Base-by-base conservation (phyloP, 2,888 invertebrate genomes). In the Cecidostiba fungosa region DNA sequence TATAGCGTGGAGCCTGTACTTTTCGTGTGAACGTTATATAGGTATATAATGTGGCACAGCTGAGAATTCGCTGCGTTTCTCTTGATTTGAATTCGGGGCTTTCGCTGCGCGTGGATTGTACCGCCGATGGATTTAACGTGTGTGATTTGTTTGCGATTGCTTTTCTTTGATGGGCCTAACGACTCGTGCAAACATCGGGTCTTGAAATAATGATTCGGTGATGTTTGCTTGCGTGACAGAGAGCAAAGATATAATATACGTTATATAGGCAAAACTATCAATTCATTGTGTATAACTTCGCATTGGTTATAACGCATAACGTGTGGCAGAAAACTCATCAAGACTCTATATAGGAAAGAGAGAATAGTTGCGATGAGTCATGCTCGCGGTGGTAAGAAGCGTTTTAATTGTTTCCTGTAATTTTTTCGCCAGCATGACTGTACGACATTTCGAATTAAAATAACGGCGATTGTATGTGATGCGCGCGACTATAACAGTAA, bases 361-460 rank as follows among this genome's bases (percentile, higher is more conserved):
- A 72, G 39, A 54, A 80, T 72, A 72, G 80, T 72, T 19, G 29
- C 59, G 74, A 66, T 82, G 82, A 82, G n/a, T 82, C 82, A 82
- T 43, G 23, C 43, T 82, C 16, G 36, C 66, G 47, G 59, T 10
- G 39, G 39, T 12, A 36, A 62, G 19, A 66, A 82, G 43, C 6
- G 62, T 73, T 66, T 47, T 83, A 77, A 83, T 83, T 70, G 77
- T 59, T 83, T 83, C 77, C 83, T 83, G 72, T 19, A 62, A 72
- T 83, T 82, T 76, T 83, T 36, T 66, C 29, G 43, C 72, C 23
- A 3, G 43, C 32, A 23, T 43, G 39, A 43, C 70, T n/a, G 16
- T 47, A 26, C 23, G 12, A 43, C 47, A 50, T 83, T 59, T 70
- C 54, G 43, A 77, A 77, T 77, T 83, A 39, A 77, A 70, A 39